Base-by-base conservation (phyloP, 1,140 invertebrate species). In the Notospermus geniculatus region DNA sequence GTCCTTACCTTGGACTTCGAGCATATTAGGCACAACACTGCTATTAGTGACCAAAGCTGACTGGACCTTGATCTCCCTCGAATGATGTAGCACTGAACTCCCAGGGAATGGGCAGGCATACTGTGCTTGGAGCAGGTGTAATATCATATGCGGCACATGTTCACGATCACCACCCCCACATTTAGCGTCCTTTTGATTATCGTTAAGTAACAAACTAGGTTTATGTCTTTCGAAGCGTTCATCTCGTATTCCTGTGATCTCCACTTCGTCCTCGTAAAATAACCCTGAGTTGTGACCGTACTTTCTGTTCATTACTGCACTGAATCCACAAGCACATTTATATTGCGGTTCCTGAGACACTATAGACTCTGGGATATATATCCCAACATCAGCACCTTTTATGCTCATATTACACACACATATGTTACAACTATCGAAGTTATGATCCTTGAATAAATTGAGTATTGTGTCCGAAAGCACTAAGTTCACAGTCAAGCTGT, bases 231-330 rank as follows among this genome's bases (percentile, higher is more conserved):
- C 87, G 2, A 86, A 85, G 0, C 89, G 88, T 76, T 94, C 91
- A 69, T 93, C 90, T 1, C 71, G 69, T 28, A 89, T 80, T 71
- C 89, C 93, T 0, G 93, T 96, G 54, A 98, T 95, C 77, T 98
- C 95, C 80, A 93, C 87, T 78, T 98, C 95, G 73, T 98, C 95
- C 81, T 98, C 95, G 69, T 95, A 97, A 76, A 98, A 98, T 2
- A 98, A 82, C 0, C 95, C 95, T 2, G 93, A 89, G 28, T 88
- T 86, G 76, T 93, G 89, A 89, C 91, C 56, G 90, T 84, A 66
- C 88, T 86, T n/a, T 58, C 95, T 84, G 83, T 98, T 98, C 46
- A 95, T 89, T 27, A 97, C 89, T 2, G 95, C 95, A 82, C 93
- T 96, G 76, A 97, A 98, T 27, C 95, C 95, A 82, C 95, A 98